phyloP scores from a whole-genome alignment of 2,888 invertebrate genomes.

The Microctonus brassicae region DNA sequence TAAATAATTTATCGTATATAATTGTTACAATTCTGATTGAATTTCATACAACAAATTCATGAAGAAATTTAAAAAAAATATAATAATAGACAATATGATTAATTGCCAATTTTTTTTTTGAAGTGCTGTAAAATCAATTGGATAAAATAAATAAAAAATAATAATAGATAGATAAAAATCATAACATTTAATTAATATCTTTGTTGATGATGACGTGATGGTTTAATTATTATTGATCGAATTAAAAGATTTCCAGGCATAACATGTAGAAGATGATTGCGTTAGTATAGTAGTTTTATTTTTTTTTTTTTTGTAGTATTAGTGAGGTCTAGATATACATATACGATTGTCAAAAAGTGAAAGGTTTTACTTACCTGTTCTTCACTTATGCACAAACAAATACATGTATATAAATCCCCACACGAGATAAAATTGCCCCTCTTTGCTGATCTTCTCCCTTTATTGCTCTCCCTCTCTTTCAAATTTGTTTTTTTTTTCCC shows the following conservation, averaged over 20 bases:
- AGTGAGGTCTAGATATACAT: neutral
- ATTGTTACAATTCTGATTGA: too few species aligned
- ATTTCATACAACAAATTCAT: too few species aligned
- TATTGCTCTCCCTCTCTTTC: conserved; percentile 11
- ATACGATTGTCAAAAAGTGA: conserved; percentile 65
- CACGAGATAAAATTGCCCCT: conserved; percentile 50
- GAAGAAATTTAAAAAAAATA: too few species aligned
- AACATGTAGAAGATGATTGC: neutral
- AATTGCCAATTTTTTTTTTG: too few species aligned
- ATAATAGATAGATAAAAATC: neutral
- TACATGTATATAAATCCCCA: conserved; percentile 48
- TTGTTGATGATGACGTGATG: neutral
- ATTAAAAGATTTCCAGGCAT: neutral
- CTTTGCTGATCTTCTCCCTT: conserved; percentile 21
- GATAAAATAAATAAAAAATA: too few species aligned
- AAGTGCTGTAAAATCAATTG: too few species aligned
- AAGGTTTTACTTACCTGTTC: conserved; percentile 59
- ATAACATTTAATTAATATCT: neutral
- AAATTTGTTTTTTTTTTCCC: neutral
- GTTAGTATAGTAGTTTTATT: neutral
- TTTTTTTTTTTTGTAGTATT: neutral
- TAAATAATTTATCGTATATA: too few species aligned
- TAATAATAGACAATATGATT: too few species aligned
- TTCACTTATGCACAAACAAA: conserved; percentile 28
- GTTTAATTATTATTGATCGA: neutral